phyloP scores from a whole-genome alignment of 2,113 vertebrate species.

The Paedocypris sp. region DNA sequence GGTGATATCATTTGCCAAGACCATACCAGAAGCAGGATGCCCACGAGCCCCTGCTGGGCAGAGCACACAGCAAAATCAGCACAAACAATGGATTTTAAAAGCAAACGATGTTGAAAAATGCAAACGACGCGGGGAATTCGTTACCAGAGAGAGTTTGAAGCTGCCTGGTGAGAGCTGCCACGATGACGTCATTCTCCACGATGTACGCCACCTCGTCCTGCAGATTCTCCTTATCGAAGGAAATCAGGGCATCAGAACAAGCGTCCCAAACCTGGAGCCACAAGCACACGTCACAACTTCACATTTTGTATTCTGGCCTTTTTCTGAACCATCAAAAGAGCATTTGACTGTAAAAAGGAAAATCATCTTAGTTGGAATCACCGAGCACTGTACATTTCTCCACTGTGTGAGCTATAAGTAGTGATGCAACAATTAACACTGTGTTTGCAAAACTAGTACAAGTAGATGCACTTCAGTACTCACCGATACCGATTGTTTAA shows the following conservation, averaged over 20 bases:
- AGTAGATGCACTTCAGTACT: too few species aligned
- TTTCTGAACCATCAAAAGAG: conserved; percentile 46
- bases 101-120: too few species aligned
- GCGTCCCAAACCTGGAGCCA: conserved; percentile 92
- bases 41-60: background rate
- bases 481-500: too few species aligned
- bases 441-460: too few species aligned
- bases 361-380: too few species aligned
- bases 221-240: conserved; percentile 88
- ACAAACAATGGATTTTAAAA: background rate
- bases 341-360: conserved; percentile 20
- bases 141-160: conserved; percentile 78
- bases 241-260: conserved; percentile 93
- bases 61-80: background rate
- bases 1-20: conserved; percentile 43
- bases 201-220: conserved; percentile 87
- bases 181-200: conserved; percentile 87
- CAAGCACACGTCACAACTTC: too few species aligned
- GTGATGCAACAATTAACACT: too few species aligned
- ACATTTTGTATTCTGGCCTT: too few species aligned
- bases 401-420: too few species aligned
- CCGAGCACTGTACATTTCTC: too few species aligned
- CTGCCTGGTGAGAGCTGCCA: conserved; percentile 80
- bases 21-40: conserved; percentile 28
- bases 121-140: background rate